Conservation (phyloP, 2,797 vertebrate species). For the Onychomys leucogaster region DNA sequence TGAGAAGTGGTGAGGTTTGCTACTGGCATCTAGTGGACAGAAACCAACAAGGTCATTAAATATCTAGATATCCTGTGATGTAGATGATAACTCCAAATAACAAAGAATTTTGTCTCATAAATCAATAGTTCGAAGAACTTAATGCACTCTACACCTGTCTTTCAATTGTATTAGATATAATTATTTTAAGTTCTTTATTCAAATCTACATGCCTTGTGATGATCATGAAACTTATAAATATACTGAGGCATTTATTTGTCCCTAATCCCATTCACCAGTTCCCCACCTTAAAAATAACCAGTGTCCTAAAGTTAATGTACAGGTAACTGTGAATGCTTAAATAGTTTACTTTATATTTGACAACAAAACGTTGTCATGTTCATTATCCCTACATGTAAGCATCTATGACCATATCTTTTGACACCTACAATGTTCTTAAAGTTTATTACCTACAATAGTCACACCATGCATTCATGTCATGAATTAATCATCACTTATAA, state of each 20-base stretch:
- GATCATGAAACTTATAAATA: not conserved
- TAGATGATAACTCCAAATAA: not conserved
- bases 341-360: not conserved
- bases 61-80: not conserved
- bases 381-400: not conserved
- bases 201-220: not conserved
- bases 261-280: not conserved
- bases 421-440: not conserved
- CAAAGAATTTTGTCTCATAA: not conserved
- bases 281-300: not conserved
- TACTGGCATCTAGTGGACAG: constrained; percentile 57
- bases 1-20: not conserved
- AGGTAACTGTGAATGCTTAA: not conserved
- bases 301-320: not conserved
- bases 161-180: not conserved
- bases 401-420: not conserved
- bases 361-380: not conserved
- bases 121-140: too few relatives aligned
- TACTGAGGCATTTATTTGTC: not conserved
- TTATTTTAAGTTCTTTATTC: not conserved
- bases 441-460: not conserved
- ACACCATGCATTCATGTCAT: not conserved
- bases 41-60: not conserved
- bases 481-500: not conserved
- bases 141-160: not conserved